Evolutionary conservation across 1,140 invertebrate species (phyloP).

Genomic region (Catajapyx aquilonaris): DNA sequence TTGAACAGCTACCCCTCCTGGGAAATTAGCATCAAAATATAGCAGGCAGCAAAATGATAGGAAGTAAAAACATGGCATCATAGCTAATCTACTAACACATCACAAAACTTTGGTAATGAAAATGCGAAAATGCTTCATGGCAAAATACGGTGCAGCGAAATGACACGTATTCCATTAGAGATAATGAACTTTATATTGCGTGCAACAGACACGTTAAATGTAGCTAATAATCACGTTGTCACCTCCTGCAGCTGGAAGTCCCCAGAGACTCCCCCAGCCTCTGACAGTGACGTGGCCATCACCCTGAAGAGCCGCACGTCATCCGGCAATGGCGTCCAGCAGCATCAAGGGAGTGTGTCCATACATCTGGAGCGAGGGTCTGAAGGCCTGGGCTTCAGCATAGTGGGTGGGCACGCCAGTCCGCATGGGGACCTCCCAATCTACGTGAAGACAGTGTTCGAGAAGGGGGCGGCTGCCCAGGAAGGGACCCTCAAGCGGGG

Average conservation of each 20-base stretch:
- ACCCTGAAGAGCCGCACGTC: conserved; percentile 1
- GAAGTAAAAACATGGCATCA: too few species aligned
- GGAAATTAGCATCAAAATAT: too few species aligned
- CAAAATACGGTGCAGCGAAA: too few species aligned
- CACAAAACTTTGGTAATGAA: too few species aligned
- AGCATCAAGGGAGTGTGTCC: conserved; percentile 25
- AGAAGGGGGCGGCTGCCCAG: conserved; percentile 46
- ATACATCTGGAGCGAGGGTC: conserved; percentile 47
- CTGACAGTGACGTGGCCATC: background rate
- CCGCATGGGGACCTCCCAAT: conserved; percentile 56
- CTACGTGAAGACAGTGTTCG: conserved; percentile 63
- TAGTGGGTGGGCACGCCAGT: conserved; percentile 55
- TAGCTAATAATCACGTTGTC: too few species aligned
- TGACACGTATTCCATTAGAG: too few species aligned
- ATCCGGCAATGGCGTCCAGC: conserved; percentile 14
- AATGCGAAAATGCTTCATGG: too few species aligned
- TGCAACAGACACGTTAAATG: too few species aligned
- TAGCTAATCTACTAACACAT: too few species aligned
- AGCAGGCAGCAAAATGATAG: too few species aligned
- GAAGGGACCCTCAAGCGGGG: conserved; percentile 36
- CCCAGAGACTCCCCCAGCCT: background rate
- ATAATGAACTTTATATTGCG: too few species aligned
- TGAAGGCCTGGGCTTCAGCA: conserved; percentile 55
- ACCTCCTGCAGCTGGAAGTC: conserved; percentile 4
- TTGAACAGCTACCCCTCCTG: too few species aligned